Evolutionary conservation across 2,888 invertebrate genomes (phyloP), one percentile per base, ranked within the genome.

Genomic region (Drosophila mimica): DNA sequence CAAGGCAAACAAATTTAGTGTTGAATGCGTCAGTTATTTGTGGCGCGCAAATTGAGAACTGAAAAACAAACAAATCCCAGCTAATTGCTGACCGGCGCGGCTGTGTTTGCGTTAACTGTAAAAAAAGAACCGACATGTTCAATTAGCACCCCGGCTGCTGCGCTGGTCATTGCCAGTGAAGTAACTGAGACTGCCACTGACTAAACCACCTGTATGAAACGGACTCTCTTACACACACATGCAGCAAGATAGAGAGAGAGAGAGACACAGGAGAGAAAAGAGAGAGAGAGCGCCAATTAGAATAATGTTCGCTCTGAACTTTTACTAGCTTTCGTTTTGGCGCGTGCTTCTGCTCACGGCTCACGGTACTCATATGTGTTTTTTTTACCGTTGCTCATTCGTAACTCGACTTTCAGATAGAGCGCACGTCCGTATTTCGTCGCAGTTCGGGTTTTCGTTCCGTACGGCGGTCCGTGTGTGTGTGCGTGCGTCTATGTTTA

Each of bases 371-470:
- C 30, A 20, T 62, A 8, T 20, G 7, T 25, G 20, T 25, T 20
- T 66, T 62, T 72, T 83, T 82, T 76, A 79, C 76, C 74, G 83
- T 81, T 79, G 79, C 79, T 83, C 88, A 90, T 83, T 91, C 91
- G 86, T 81, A 78, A 79, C 81, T 81, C 76, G 81, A 53, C 82
- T 74, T 82, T 89, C 84, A 79, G 79, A 79, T 78, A 79, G 80
- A 80, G 82, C 82, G 82, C 84, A 90, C 90, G 90, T 90, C 54
- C 58, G 65, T 66, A 68, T 52, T 51, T 68, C 30, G 40, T 46
- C 25, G 46, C 20, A 25, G 25, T 51, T 70, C 70, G 68, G 49
- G 34, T 34, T 49, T 40, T 70, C 63, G 71, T 52, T 59, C 43
- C 43, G 70, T 62, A 25, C 38, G 59, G 66, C 74, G 68, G 49